Evolutionary conservation across 2,888 invertebrate species (phyloP), one percentile per base, ranked within the genome.

Genomic region (Macrosiphum euphorbiae): DNA sequence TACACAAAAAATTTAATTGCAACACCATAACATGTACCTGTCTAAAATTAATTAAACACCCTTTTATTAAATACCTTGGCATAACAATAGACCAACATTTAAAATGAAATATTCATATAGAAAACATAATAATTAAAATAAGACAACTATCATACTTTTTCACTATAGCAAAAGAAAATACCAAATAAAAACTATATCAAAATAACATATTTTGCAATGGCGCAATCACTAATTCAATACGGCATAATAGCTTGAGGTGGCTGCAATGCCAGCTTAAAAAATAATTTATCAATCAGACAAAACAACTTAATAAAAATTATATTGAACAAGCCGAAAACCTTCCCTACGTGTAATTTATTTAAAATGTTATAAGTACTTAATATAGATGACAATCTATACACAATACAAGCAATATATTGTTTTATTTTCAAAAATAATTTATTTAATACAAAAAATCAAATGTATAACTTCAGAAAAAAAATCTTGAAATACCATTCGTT

Each of bases 41-140:
- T 47, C 47, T 1, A 47, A 90, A 67, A 90, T 90, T 67, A 90
- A 78, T 90, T n/a, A 90, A 90, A 78, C 50, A 90, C n/a, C 10
- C 78, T 78, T 50, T 50, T n/a, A 50, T 26, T 67, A 90, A 90
- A 90, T 50, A 90, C 13, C 50, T 90, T 24, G 90, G 90, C 24
- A 78, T 50, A 50, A 78, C n/a, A 90, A 90, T 90, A 61, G 61
- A 90, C 28, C 89, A 90, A 61, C 0, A 78, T 3, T 47, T 90
- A 90, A 90, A 44, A 90, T 67, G 89, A 61, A 61, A 90, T 90
- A 44, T 7, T 61, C 89, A 44, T 90, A 90, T 61, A 24, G 88
- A 89, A 55, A 11, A 58, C 26, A 4, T 58, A 58, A 58, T 58
- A 58, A 11, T 44, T 89, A 89, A 89, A 10, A 28, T 88, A 55